A percentile compares a stretch with the other conserved stretches of the same genome.
Evolutionary conservation across 2,797 vertebrate species (phyloP).

Genomic region (Podarcis siculus): DNA sequence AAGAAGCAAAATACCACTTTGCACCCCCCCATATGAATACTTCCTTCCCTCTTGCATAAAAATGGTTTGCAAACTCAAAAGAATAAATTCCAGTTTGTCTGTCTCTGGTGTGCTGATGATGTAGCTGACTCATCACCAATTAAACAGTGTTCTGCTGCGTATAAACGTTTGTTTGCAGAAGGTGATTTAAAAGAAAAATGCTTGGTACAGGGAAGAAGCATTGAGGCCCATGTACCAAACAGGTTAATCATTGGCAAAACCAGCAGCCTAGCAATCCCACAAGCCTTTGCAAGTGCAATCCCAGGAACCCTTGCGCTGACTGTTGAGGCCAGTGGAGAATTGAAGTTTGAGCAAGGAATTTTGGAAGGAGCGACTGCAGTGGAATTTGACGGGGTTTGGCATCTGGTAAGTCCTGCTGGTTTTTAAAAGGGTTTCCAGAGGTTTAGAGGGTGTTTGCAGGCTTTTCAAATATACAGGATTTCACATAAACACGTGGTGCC

Average conservation of each 20-base stretch:
- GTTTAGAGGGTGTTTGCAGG: too few relatives aligned
- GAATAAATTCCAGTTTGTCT: constrained; percentile 35
- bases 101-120: constrained; percentile 41
- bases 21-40: not conserved
- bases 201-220: constrained; percentile 5
- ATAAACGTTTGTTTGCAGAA: constrained; percentile 62
- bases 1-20: not conserved
- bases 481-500: too few relatives aligned
- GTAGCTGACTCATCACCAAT: constrained; percentile 54
- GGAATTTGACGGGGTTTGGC: too few relatives aligned
- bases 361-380: too few relatives aligned
- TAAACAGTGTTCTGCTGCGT: constrained; percentile 45
- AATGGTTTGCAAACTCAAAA: constrained; percentile 53
- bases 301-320: too few relatives aligned
- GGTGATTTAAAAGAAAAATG: constrained; percentile 11
- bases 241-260: not conserved
- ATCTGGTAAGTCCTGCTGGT: not conserved
- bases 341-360: too few relatives aligned
- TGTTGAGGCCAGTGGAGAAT: too few relatives aligned
- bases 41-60: constrained; percentile 52
- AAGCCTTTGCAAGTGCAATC: too few relatives aligned
- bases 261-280: too few relatives aligned
- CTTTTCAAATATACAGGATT: too few relatives aligned
- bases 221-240: not conserved
- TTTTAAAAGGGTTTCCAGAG: not conserved